These are phyloP conservation scores for Papilio polyxenes DNA, from an alignment of 1,140 invertebrate species.

Conservation along the genomic window DNA sequence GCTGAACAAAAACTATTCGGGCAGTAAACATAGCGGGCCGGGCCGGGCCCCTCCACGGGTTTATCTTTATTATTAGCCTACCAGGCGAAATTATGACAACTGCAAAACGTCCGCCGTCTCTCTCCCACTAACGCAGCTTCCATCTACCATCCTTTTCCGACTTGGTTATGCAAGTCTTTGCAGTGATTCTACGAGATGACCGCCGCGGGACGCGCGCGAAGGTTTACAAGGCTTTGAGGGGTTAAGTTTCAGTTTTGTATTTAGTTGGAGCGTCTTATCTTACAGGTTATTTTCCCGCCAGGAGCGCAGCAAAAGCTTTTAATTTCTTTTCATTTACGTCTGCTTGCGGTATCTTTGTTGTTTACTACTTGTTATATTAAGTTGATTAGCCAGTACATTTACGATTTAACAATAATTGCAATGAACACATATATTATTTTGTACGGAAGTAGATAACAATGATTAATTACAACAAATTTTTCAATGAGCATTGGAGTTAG, in stretches of 20 bases:
- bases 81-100: constrained; percentile 74
- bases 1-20: constrained; percentile 38
- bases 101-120: constrained; percentile 60
- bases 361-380: background rate
- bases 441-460: background rate
- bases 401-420: background rate
- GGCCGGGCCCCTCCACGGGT: constrained; percentile 49
- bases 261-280: constrained; percentile 41
- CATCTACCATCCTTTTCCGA: constrained; percentile 47
- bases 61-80: constrained; percentile 75
- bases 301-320: constrained; percentile 12
- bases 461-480: constrained; percentile 15
- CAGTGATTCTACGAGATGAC: constrained; percentile 63
- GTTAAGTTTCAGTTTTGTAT: constrained; percentile 41
- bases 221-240: constrained; percentile 45
- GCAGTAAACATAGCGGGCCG: constrained; percentile 40
- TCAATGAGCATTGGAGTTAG: background rate
- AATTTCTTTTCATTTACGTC: constrained; percentile 35
- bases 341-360: constrained; percentile 8
- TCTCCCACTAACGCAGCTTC: constrained; percentile 22
- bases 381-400: background rate
- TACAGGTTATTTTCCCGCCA: constrained; percentile 31
- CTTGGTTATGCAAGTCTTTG: constrained; percentile 56
- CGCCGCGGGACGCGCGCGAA: constrained; percentile 50
- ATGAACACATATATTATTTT: too few species aligned